Conservation (phyloP, 1,140 invertebrate genomes). For the Cydia amplana region DNA sequence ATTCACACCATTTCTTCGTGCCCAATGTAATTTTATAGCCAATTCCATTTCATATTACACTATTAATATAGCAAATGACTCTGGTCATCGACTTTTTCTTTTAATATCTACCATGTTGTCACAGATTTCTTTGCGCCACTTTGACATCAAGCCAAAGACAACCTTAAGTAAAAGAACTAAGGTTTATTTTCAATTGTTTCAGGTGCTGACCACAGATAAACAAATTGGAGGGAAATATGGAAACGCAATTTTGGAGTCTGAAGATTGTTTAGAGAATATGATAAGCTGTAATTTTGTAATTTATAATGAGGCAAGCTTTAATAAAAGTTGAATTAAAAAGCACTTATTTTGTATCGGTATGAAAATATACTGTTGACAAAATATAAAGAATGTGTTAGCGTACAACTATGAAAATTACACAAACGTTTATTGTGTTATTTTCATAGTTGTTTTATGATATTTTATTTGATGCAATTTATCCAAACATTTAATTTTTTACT, state of each 20-base stretch:
- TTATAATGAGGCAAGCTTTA: neutral
- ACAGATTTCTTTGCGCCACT: conserved; percentile 26
- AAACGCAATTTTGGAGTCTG: neutral
- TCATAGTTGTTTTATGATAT: too few species aligned
- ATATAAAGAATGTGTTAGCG: too few species aligned
- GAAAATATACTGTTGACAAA: too few species aligned
- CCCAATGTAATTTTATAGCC: conserved; percentile 14
- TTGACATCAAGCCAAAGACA: neutral
- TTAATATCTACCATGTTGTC: conserved; percentile 24
- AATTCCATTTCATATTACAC: conserved; percentile 9
- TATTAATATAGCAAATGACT: conserved; percentile 27
- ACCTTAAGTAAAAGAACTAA: neutral
- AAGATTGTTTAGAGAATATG: neutral
- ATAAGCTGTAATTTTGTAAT: neutral
- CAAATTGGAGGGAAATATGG: neutral
- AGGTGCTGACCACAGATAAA: conserved; percentile 2
- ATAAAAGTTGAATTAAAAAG: neutral
- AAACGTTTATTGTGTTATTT: too few species aligned
- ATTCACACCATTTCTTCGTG: neutral
- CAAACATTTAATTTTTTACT: too few species aligned
- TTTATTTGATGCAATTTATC: too few species aligned
- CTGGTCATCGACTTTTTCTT: conserved; percentile 23
- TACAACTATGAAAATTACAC: too few species aligned
- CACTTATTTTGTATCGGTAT: neutral
- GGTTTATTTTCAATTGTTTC: neutral